These are phyloP conservation scores for Bimastos eiseni DNA, from an alignment of 2,888 invertebrate genomes.

Conservation along the genomic window DNA sequence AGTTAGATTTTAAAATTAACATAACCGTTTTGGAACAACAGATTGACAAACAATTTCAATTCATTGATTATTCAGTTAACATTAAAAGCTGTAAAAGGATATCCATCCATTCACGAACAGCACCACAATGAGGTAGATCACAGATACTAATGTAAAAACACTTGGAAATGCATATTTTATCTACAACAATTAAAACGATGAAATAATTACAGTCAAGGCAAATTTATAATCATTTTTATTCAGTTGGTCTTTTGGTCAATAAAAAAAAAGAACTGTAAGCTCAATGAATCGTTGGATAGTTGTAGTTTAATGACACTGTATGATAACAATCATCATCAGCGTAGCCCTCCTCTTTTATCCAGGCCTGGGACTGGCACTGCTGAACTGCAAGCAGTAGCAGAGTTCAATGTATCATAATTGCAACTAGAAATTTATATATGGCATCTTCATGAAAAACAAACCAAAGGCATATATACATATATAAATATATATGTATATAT, in stretches of 20 bases:
- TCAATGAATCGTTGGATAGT: no score
- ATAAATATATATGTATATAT: no score
- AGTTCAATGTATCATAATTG: neutral
- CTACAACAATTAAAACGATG: neutral
- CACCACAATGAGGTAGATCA: constrained; percentile 7
- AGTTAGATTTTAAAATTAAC: neutral
- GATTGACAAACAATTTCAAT: neutral
- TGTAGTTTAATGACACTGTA: no score
- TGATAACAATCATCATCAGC: no score
- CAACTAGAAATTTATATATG: neutral
- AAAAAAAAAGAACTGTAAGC: neutral
- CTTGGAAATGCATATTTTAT: neutral
- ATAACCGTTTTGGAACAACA: neutral
- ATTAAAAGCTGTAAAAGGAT: constrained; percentile 19
- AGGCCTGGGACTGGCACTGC: no score
- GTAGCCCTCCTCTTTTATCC: no score
- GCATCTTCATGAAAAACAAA: no score
- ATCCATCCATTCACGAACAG: neutral
- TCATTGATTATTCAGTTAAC: neutral
- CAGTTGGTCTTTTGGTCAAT: neutral
- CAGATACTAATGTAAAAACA: neutral
- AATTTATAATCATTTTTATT: neutral
- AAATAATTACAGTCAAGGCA: neutral
- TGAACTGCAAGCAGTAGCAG: no score
- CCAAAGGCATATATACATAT: no score